A percentile compares a stretch with the other conserved stretches of the same genome.
phyloP scores from a whole-genome alignment of 1,140 invertebrate species.

The Lycorma delicatula region DNA sequence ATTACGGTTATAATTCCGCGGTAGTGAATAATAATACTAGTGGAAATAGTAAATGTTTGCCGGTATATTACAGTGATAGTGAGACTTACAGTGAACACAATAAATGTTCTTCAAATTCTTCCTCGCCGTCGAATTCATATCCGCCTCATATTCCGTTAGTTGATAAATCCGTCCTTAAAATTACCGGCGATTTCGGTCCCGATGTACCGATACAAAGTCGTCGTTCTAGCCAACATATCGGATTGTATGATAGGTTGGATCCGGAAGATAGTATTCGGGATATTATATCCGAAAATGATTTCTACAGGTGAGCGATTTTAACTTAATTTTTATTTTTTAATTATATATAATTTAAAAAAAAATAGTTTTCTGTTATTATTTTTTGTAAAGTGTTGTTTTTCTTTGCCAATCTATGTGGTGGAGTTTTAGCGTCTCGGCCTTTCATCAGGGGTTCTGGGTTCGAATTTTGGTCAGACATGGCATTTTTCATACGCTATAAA shows the following conservation, averaged over 20 bases:
- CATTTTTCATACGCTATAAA: no score
- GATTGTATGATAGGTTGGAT: slow-evolving; percentile 43
- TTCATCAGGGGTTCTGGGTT: no score
- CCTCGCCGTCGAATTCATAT: not conserved
- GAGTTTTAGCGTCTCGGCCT: no score
- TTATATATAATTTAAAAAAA: no score
- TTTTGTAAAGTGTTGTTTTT: no score
- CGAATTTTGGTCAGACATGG: no score
- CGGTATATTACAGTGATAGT: slow-evolving; percentile 32
- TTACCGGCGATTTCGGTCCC: slow-evolving; percentile 30
- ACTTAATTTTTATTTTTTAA: no score
- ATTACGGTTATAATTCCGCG: no score
- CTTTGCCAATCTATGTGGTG: no score
- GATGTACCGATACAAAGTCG: slow-evolving; percentile 16
- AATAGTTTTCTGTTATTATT: no score
- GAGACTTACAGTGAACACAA: slow-evolving; percentile 17
- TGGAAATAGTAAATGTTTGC: slow-evolving; percentile 21
- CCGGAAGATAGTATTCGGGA: slow-evolving; percentile 54
- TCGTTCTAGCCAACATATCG: slow-evolving; percentile 25
- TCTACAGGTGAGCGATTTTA: slow-evolving; percentile 45
- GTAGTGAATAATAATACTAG: no score
- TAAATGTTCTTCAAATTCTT: not conserved
- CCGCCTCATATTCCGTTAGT: not conserved
- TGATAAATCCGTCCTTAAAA: slow-evolving; percentile 27
- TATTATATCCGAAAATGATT: slow-evolving; percentile 54